phyloP scores from a whole-genome alignment of 35 echinoderm and acorn worm species.

The Apostichopus japonicus region DNA sequence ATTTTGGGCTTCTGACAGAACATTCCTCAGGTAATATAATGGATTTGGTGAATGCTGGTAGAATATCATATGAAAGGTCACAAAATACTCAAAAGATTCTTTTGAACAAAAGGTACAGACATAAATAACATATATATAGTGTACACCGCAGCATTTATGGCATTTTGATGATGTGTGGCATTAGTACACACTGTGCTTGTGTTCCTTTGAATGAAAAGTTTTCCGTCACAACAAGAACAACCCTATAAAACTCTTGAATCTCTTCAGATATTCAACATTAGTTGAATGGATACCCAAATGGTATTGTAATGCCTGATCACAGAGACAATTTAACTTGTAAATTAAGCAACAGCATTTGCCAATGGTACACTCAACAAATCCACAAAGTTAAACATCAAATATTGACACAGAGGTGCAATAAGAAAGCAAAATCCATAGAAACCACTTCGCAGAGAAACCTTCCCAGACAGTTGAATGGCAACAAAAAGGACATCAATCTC shows the following conservation, averaged over 20 bases:
- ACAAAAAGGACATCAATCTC: no score
- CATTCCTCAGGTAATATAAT: no score
- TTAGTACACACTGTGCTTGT: background rate
- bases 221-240: background rate
- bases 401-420: constrained; percentile 13
- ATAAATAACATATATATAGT: no score
- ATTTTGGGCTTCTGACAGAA: no score
- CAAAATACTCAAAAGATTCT: no score
- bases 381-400: constrained; percentile 18
- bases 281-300: background rate
- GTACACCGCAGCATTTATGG: no score
- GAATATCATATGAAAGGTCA: no score
- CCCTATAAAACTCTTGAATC: background rate
- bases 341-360: background rate
- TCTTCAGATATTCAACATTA: background rate
- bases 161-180: no score
- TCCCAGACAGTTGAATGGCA: no score
- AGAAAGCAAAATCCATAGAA: constrained; percentile 9
- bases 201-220: background rate
- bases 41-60: no score
- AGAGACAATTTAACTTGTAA: background rate
- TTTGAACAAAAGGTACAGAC: no score
- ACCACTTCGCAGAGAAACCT: background rate
- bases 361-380: background rate
- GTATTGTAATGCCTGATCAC: background rate